Percentiles rank a stretch among this genome's conserved stretches.
Conservation (phyloP, 1,140 invertebrate genomes). For the Anoplolepis gracilipes region DNA sequence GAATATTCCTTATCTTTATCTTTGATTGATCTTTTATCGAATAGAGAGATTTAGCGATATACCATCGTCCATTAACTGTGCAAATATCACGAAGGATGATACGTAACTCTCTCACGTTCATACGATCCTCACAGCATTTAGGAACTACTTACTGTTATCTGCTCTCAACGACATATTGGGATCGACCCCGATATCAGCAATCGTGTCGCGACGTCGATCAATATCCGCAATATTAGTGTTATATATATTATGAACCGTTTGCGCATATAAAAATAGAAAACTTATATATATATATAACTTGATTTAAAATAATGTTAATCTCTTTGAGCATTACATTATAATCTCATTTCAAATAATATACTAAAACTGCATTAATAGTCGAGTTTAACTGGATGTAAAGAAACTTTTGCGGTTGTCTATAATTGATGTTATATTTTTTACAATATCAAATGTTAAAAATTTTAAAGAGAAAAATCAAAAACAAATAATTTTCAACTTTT, state of each 20-base stretch:
- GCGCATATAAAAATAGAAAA: not conserved
- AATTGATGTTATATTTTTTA: not conserved
- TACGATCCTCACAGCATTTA: conserved; percentile 10
- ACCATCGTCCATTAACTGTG: not conserved
- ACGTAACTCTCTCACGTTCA: not conserved
- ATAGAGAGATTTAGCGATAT: not conserved
- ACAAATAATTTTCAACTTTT: not conserved
- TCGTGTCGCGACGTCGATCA: conserved; percentile 28
- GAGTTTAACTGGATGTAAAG: not conserved
- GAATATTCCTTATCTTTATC: not conserved
- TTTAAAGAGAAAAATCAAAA: not conserved
- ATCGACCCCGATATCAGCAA: conserved; percentile 36
- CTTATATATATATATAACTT: not conserved
- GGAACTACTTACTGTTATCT: conserved; percentile 19
- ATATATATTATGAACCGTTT: not conserved
- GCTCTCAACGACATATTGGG: conserved; percentile 12
- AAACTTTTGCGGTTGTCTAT: not conserved
- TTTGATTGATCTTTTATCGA: not conserved
- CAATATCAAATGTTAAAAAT: not conserved
- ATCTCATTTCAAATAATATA: not conserved
- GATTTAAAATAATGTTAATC: conserved; percentile 15
- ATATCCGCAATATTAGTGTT: not conserved
- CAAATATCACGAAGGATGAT: conserved; percentile 6
- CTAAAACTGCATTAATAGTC: not conserved
- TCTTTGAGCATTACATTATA: not conserved